phyloP scores from a whole-genome alignment of 1,140 invertebrate species.

The Drosophila ficusphila region DNA sequence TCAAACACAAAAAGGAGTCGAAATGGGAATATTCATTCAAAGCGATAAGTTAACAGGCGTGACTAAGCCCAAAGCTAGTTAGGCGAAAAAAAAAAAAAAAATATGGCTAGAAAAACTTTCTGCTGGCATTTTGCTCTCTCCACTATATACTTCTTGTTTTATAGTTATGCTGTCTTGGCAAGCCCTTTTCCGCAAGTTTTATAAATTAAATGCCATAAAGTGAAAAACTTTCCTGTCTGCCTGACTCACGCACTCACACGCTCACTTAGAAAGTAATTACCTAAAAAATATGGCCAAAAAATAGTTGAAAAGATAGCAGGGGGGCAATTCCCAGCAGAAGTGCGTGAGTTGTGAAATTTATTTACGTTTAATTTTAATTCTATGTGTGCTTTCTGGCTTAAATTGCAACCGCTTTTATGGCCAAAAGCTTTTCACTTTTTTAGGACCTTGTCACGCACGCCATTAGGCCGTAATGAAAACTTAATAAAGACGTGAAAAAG shows the following conservation, averaged over 20 bases:
- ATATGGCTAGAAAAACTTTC: slow-evolving; percentile 50
- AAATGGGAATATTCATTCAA: slow-evolving; percentile 48
- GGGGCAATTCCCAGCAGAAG: slow-evolving; percentile 31
- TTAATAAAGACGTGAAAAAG: slow-evolving; percentile 17
- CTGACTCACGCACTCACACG: slow-evolving; percentile 66
- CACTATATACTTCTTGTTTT: slow-evolving; percentile 14
- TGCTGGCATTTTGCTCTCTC: slow-evolving; percentile 23
- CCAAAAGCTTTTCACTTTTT: slow-evolving; percentile 57
- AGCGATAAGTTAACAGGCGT: slow-evolving; percentile 72
- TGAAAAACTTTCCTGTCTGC: slow-evolving; percentile 68
- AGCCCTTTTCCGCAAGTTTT: slow-evolving; percentile 52
- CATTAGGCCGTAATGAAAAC: slow-evolving; percentile 27
- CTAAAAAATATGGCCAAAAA: slow-evolving; percentile 56
- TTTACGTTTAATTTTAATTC: slow-evolving; percentile 81
- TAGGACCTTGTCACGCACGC: slow-evolving; percentile 58
- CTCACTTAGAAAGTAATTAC: slow-evolving; percentile 78
- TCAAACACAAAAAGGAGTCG: slow-evolving; percentile 9
- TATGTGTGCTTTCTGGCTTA: slow-evolving; percentile 46
- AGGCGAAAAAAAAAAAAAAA: slow-evolving; percentile 7
- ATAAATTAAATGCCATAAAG: slow-evolving; percentile 66
- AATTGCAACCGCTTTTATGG: slow-evolving; percentile 34
- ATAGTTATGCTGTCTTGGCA: slow-evolving; percentile 21
- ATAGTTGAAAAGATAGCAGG: not conserved
- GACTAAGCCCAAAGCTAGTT: slow-evolving; percentile 40
- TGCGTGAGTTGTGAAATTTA: slow-evolving; percentile 76